Evolutionary conservation across 2,888 invertebrate genomes (phyloP).

Genomic region (Schrankia costaestrigalis): DNA sequence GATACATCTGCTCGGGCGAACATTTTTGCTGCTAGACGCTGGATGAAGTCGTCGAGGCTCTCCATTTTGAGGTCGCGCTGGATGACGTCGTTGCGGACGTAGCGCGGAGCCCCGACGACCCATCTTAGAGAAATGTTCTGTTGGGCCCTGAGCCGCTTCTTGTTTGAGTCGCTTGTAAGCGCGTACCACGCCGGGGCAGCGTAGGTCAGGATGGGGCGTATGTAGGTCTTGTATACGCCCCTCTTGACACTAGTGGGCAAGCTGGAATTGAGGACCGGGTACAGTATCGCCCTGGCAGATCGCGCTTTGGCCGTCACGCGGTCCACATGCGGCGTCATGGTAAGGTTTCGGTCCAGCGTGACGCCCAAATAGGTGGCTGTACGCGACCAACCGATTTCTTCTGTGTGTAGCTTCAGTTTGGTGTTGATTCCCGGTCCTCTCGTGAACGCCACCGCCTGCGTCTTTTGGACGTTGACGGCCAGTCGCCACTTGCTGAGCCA

Average conservation of each 20-base stretch:
- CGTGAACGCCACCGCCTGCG: background rate
- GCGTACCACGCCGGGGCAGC: too few species aligned
- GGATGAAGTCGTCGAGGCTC: background rate
- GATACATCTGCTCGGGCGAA: background rate
- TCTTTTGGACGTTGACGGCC: too few species aligned
- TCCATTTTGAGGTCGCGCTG: background rate
- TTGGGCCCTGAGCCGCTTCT: background rate
- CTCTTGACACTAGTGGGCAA: background rate
- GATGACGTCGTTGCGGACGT: background rate
- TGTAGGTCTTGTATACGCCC: background rate
- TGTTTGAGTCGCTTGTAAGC: too few species aligned
- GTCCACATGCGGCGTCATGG: background rate
- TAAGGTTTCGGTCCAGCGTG: background rate
- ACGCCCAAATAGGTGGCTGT: background rate
- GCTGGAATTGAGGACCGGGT: background rate
- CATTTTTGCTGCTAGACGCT: background rate
- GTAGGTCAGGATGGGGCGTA: too few species aligned
- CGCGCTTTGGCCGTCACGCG: background rate
- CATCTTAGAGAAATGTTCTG: background rate
- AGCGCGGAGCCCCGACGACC: background rate
- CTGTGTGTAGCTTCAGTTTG: background rate
- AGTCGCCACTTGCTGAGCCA: background rate
- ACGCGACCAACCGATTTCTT: background rate
- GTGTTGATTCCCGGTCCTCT: background rate
- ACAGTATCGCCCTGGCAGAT: background rate